Conservation (phyloP, 2,797 vertebrate genomes). For the Chromobotia macracanthus region DNA sequence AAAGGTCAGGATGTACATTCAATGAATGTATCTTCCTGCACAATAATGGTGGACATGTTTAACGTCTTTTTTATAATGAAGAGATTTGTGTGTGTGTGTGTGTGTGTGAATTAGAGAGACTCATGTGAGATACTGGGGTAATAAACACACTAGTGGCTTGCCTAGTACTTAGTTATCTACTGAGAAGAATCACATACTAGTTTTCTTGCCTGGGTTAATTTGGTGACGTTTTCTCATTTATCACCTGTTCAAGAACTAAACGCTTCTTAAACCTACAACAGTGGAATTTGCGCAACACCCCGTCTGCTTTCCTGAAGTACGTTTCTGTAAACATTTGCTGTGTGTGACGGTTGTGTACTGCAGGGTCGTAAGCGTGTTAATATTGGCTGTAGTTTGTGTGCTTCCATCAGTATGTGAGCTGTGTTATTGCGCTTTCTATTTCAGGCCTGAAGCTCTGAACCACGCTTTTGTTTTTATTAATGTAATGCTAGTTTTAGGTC, state of each 20-base stretch:
- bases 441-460: background rate
- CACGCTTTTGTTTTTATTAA: too few species aligned
- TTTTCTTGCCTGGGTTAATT: background rate
- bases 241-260: background rate
- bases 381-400: background rate
- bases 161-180: too few species aligned
- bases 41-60: too few species aligned
- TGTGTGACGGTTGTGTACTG: background rate
- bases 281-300: background rate
- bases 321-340: conserved; percentile 28
- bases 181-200: background rate
- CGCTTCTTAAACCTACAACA: background rate
- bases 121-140: too few species aligned
- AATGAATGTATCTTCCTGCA: too few species aligned
- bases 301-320: background rate
- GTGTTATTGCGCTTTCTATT: background rate
- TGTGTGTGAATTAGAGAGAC: background rate
- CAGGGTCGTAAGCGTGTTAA: conserved; percentile 1
- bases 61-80: too few species aligned
- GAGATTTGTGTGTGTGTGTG: too few species aligned
- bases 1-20: too few species aligned
- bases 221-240: conserved; percentile 7
- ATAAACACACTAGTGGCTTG: too few species aligned
- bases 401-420: background rate
- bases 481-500: too few species aligned